Evolutionary conservation across 2,888 invertebrate species (phyloP).

Genomic region (Chymomyza caudatula): DNA sequence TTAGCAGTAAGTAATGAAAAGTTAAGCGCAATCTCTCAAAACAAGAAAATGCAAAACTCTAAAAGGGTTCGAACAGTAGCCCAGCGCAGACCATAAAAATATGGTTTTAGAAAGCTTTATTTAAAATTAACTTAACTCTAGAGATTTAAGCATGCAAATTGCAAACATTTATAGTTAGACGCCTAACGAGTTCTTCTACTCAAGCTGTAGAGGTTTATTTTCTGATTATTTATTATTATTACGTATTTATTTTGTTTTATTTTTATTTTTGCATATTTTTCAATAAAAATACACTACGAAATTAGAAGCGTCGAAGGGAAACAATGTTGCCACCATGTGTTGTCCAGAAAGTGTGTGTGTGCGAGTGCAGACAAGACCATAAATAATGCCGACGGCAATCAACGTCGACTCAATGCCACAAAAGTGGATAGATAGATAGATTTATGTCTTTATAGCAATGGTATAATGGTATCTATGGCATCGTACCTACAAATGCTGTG

Average conservation of each 20-base stretch:
- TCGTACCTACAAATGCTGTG: background rate
- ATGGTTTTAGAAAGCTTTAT: background rate
- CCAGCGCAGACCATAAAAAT: too few relatives aligned
- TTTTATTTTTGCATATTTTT: background rate
- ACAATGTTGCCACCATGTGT: background rate
- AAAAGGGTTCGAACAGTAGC: too few relatives aligned
- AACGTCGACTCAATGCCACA: slow-evolving; percentile 10
- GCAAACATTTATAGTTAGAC: background rate
- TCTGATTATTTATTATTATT: background rate
- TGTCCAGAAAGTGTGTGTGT: background rate
- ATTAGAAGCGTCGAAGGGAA: background rate
- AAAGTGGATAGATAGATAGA: slow-evolving; percentile 1
- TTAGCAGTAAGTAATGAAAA: too few relatives aligned
- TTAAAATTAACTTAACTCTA: background rate
- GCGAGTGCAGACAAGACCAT: slow-evolving; percentile 13
- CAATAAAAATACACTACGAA: background rate
- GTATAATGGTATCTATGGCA: background rate
- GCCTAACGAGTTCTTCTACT: background rate
- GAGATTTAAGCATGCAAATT: background rate
- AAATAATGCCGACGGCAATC: slow-evolving; percentile 43
- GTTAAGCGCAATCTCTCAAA: too few relatives aligned
- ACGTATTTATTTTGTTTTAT: background rate
- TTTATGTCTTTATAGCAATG: background rate
- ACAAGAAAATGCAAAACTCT: too few relatives aligned
- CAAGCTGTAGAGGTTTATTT: background rate